These are phyloP conservation scores for Oncorhynchus nerka DNA, from an alignment of 2,113 vertebrate genomes.

Conservation along the genomic window DNA sequence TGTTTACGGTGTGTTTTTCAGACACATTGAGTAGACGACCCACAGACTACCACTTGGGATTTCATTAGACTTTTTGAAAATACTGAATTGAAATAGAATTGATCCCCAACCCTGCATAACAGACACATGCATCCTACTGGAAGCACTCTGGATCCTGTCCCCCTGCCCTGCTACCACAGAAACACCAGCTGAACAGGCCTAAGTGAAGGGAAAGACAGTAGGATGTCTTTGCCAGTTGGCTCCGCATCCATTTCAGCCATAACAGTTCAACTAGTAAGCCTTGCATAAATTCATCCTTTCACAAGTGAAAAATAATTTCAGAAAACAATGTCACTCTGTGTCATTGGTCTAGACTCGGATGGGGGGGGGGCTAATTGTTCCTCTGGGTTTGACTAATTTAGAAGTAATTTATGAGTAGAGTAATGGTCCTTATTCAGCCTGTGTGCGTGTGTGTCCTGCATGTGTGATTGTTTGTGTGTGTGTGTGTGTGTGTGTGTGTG, in stretches of 20 bases:
- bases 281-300: slow-evolving; percentile 51
- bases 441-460: neutral
- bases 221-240: slow-evolving; percentile 53
- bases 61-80: neutral
- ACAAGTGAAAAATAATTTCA: slow-evolving; percentile 39
- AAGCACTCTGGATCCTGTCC: neutral
- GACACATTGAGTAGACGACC: neutral
- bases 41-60: neutral
- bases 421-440: slow-evolving; percentile 14
- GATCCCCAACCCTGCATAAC: neutral
- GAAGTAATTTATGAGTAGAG: neutral
- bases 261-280: neutral
- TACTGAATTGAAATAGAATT: neutral
- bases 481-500: neutral
- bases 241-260: slow-evolving; percentile 28
- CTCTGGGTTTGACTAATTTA: too few species aligned
- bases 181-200: slow-evolving; percentile 14
- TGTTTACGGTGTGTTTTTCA: neutral
- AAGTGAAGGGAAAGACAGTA: slow-evolving; percentile 37
- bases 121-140: slow-evolving; percentile 9
- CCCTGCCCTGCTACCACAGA: slow-evolving; percentile 12
- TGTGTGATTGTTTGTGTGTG: neutral
- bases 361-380: slow-evolving; percentile 46
- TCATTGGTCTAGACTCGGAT: slow-evolving; percentile 36
- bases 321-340: slow-evolving; percentile 28